Conservation (phyloP, 2,888 invertebrate species). For the Lasioglossum lativentre region DNA sequence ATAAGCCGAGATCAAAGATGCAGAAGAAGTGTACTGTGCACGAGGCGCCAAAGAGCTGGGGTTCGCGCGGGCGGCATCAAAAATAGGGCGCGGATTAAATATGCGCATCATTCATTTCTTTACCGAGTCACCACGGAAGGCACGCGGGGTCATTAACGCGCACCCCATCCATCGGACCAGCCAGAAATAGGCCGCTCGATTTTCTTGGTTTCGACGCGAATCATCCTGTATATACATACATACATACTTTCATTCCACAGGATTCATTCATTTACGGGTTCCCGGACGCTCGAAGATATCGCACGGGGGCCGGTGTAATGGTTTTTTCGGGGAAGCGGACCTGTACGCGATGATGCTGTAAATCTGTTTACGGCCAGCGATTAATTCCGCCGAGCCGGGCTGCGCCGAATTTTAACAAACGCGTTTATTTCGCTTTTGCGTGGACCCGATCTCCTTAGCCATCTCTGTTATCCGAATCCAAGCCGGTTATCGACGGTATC, state of each 20-base stretch:
- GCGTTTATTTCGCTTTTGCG: conserved; percentile 7
- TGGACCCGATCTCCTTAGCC: neutral
- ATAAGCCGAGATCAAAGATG: neutral
- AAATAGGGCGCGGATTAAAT: conserved; percentile 11
- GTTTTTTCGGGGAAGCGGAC: conserved; percentile 54
- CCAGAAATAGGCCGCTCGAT: conserved; percentile 54
- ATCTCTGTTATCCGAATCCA: neutral
- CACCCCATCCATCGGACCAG: neutral
- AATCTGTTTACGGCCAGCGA: conserved; percentile 46
- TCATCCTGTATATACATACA: neutral
- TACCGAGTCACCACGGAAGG: neutral
- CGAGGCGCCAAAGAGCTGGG: neutral
- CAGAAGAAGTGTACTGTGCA: neutral
- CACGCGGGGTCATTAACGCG: conserved; percentile 7
- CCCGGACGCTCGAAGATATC: conserved; percentile 42
- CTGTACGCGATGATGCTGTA: conserved; percentile 37
- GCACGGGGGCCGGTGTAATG: conserved; percentile 33
- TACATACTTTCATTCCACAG: conserved; percentile 33
- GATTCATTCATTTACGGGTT: conserved; percentile 56
- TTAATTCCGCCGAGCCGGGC: conserved; percentile 20
- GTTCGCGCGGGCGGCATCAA: neutral
- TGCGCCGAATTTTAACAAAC: conserved; percentile 6
- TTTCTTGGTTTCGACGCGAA: conserved; percentile 37
- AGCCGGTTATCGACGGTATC: neutral
- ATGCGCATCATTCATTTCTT: conserved; percentile 16